Conservation (phyloP, 2,888 invertebrate genomes). For the Diarsia dahlii region DNA sequence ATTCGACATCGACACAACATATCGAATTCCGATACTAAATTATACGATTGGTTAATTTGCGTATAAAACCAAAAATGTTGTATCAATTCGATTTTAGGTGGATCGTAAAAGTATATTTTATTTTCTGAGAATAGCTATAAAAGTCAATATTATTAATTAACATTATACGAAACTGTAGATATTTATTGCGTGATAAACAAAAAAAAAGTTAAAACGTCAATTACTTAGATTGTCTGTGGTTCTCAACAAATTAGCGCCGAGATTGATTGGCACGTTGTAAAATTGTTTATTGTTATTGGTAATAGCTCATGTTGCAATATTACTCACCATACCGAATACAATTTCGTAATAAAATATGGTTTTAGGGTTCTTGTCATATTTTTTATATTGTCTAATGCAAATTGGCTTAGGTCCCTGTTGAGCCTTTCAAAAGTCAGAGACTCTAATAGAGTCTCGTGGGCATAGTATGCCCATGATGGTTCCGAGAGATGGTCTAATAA, state of each 20-base stretch:
- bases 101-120: conserved; percentile 60
- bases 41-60: conserved; percentile 56
- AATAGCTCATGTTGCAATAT: conserved; percentile 26
- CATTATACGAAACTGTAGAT: conserved; percentile 51
- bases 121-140: conserved; percentile 55
- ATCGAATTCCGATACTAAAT: conserved; percentile 54
- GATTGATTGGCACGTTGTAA: conserved; percentile 45
- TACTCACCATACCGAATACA: background rate
- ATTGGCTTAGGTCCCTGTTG: background rate
- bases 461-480: background rate
- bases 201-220: conserved; percentile 52
- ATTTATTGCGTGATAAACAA: conserved; percentile 57
- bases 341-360: background rate
- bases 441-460: no score
- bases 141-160: conserved; percentile 64
- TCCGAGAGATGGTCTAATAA: background rate
- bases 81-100: conserved; percentile 48
- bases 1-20: conserved; percentile 60
- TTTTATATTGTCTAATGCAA: background rate
- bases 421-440: background rate
- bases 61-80: conserved; percentile 44
- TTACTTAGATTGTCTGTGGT: conserved; percentile 54
- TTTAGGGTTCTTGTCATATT: background rate
- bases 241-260: conserved; percentile 34
- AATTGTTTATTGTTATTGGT: conserved; percentile 42